A percentile compares a stretch with the other conserved stretches of the same genome.
These are phyloP conservation scores for Arothron firmamentum DNA, from an alignment of 2,113 vertebrate genomes.

Conservation along the genomic window DNA sequence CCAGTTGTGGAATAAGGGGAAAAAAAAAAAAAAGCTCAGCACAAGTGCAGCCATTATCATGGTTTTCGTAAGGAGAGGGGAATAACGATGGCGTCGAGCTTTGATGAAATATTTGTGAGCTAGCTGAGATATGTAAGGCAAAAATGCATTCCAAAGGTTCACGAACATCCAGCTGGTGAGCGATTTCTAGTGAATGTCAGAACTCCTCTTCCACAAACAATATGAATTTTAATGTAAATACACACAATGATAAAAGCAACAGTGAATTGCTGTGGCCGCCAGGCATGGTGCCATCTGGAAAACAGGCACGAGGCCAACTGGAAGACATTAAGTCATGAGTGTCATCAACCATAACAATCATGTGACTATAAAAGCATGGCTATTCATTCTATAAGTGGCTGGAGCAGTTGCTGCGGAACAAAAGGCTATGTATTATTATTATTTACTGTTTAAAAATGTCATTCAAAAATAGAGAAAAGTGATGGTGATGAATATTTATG, in stretches of 20 bases:
- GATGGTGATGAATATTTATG: too few species aligned
- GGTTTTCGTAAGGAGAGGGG: constrained; percentile 7
- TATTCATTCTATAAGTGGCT: constrained; percentile 50
- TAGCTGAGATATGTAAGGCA: constrained; percentile 24
- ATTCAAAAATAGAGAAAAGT: too few species aligned
- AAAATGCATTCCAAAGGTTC: constrained; percentile 8
- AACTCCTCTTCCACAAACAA: constrained; percentile 35
- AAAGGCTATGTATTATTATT: constrained; percentile 30
- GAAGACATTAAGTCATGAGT: constrained; percentile 72
- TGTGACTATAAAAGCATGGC: constrained; percentile 62
- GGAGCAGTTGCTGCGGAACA: constrained; percentile 32
- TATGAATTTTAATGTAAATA: constrained; percentile 57
- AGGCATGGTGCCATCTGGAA: constrained; percentile 71
- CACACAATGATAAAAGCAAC: constrained; percentile 57
- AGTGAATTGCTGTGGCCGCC: constrained; percentile 51
- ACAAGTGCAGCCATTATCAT: constrained; percentile 13
- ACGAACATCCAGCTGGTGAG: constrained; percentile 38
- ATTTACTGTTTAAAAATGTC: constrained; percentile 8
- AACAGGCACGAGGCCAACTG: constrained; percentile 71
- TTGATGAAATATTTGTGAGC: constrained; percentile 41
- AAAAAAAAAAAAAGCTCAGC: constrained; percentile 6
- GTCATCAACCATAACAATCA: constrained; percentile 73
- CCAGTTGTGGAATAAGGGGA: neutral
- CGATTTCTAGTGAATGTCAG: constrained; percentile 35
- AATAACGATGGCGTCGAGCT: constrained; percentile 9